Evolutionary conservation across 1,140 invertebrate species (phyloP).

Genomic region (Drosophila prosaltans): DNA sequence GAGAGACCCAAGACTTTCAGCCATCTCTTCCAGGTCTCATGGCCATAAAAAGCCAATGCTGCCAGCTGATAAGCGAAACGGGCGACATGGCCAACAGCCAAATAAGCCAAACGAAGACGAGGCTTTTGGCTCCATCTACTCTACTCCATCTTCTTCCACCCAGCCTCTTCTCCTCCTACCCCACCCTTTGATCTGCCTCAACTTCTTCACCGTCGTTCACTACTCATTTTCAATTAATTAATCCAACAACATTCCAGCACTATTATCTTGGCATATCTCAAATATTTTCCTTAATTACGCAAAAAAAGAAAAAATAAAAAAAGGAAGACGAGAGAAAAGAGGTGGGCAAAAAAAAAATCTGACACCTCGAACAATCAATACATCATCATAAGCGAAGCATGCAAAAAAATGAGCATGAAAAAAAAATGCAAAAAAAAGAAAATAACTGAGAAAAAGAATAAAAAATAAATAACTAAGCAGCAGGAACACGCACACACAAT

Average conservation of each 20-base stretch:
- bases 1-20: conserved; percentile 25
- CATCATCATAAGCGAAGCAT: conserved; percentile 79
- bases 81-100: conserved; percentile 67
- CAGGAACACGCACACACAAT: conserved; percentile 72
- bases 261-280: conserved; percentile 81
- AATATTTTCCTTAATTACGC: conserved; percentile 81
- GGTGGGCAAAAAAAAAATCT: conserved; percentile 63
- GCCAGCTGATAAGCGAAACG: conserved; percentile 74
- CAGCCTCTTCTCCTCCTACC: no score
- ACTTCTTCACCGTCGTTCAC: conserved; percentile 34
- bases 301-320: conserved; percentile 33
- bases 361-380: conserved; percentile 81
- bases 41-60: conserved; percentile 78
- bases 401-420: conserved; percentile 32
- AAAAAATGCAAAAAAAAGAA: background rate
- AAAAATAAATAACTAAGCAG: conserved; percentile 33
- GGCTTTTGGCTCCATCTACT: conserved; percentile 22
- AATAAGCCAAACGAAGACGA: conserved; percentile 59
- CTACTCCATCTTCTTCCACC: conserved; percentile 25
- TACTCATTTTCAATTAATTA: conserved; percentile 82
- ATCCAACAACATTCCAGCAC: conserved; percentile 80
- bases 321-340: conserved; percentile 19
- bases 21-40: conserved; percentile 36
- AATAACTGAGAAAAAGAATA: background rate
- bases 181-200: background rate